A percentile compares a stretch with the other conserved stretches of the same genome.
phyloP scores from a whole-genome alignment of 2,888 invertebrate genomes.

The Melitaea athalia region DNA sequence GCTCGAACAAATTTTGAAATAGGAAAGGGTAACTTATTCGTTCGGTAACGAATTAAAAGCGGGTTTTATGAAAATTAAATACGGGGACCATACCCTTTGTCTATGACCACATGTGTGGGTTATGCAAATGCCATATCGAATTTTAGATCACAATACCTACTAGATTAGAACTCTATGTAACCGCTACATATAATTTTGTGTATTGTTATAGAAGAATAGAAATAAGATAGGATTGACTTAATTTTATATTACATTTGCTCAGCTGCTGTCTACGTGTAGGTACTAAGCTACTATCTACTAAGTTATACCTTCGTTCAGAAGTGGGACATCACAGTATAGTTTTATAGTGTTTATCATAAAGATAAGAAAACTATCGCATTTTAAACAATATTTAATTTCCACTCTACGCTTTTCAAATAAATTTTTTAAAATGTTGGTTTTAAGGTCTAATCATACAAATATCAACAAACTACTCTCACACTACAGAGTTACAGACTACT shows the following conservation, averaged over 20 bases:
- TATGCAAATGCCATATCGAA: conserved; percentile 79
- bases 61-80: conserved; percentile 81
- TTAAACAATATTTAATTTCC: too few relatives aligned
- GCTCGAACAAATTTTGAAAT: conserved; percentile 66
- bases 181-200: conserved; percentile 17
- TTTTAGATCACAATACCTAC: conserved; percentile 49
- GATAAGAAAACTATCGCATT: too few relatives aligned
- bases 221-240: neutral
- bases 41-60: conserved; percentile 74
- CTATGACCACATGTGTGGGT: conserved; percentile 78
- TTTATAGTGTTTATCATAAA: too few relatives aligned
- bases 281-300: too few relatives aligned
- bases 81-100: conserved; percentile 75
- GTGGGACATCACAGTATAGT: too few relatives aligned
- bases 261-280: neutral
- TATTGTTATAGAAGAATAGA: conserved; percentile 15
- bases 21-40: conserved; percentile 73
- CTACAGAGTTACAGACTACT: too few relatives aligned
- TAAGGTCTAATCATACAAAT: too few relatives aligned
- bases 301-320: too few relatives aligned
- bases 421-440: too few relatives aligned
- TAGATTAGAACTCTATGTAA: conserved; percentile 27
- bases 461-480: too few relatives aligned
- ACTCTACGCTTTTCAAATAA: too few relatives aligned
- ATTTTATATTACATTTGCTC: neutral